These are phyloP conservation scores for Zaprionus tsacasi DNA, from an alignment of 1,140 invertebrate genomes.

Conservation along the genomic window DNA sequence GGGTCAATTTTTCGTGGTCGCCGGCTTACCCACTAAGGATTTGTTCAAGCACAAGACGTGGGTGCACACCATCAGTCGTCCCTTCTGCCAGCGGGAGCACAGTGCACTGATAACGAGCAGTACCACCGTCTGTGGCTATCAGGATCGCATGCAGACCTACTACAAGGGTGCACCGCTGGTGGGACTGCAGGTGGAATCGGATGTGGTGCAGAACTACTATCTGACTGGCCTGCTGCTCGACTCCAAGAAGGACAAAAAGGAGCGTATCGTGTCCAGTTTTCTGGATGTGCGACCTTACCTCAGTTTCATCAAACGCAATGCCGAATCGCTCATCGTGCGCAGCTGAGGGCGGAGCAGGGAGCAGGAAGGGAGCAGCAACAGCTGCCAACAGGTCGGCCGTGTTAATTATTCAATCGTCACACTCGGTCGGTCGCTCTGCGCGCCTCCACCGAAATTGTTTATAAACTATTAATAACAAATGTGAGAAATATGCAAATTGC, in stretches of 20 bases:
- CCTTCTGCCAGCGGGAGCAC: constrained; percentile 40
- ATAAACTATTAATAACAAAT: constrained; percentile 73
- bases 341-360: not conserved
- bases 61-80: constrained; percentile 57
- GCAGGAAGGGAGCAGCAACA: constrained; percentile 17
- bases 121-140: constrained; percentile 57
- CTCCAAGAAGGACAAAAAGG: constrained; percentile 3
- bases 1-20: constrained; percentile 49
- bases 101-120: constrained; percentile 43
- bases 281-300: constrained; percentile 55
- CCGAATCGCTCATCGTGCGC: constrained; percentile 47
- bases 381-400: constrained; percentile 59
- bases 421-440: constrained; percentile 3
- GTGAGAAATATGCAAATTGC: constrained; percentile 67
- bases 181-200: constrained; percentile 53
- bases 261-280: constrained; percentile 51
- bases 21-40: constrained; percentile 37
- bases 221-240: constrained; percentile 60
- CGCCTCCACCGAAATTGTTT: constrained; percentile 67
- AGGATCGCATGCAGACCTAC: constrained; percentile 13
- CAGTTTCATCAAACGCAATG: constrained; percentile 56
- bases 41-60: constrained; percentile 46
- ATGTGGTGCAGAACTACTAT: constrained; percentile 53
- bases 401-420: constrained; percentile 68
- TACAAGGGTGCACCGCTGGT: constrained; percentile 58